A percentile compares a stretch with the other conserved stretches of the same genome.
Conservation (phyloP, 2,113 vertebrate genomes). For the Sardina pilchardus region DNA sequence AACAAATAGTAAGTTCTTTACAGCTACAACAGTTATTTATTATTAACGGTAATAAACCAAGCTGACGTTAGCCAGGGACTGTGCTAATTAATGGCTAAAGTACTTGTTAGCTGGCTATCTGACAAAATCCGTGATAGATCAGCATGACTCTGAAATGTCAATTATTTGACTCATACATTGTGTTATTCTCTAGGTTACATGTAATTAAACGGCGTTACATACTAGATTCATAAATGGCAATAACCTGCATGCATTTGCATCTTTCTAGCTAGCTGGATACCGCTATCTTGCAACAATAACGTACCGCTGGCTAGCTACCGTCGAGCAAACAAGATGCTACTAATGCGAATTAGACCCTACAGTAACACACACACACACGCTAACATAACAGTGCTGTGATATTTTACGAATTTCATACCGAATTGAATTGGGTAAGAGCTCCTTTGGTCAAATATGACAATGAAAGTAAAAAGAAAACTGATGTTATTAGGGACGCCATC, state of each 20-base stretch:
- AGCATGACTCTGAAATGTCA: background rate
- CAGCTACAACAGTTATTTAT: background rate
- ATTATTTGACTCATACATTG: background rate
- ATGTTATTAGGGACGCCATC: background rate
- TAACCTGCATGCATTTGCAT: background rate
- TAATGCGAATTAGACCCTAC: background rate
- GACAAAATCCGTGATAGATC: background rate
- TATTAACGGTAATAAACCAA: background rate
- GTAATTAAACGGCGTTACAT: background rate
- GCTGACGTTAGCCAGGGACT: background rate
- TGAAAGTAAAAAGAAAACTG: conserved; percentile 43
- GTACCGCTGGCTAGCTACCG: background rate
- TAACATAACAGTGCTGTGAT: background rate
- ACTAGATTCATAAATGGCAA: background rate
- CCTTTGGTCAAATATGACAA: background rate
- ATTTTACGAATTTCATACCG: background rate
- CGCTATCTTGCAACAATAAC: background rate
- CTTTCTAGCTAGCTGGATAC: background rate
- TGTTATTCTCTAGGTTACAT: background rate
- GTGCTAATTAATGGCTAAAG: background rate
- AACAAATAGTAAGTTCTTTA: background rate
- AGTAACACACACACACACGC: background rate
- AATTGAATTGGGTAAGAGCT: background rate
- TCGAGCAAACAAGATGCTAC: background rate
- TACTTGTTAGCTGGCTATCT: background rate